Conservation (phyloP, 2,888 invertebrate genomes). For the Platycheirus rosarum region DNA sequence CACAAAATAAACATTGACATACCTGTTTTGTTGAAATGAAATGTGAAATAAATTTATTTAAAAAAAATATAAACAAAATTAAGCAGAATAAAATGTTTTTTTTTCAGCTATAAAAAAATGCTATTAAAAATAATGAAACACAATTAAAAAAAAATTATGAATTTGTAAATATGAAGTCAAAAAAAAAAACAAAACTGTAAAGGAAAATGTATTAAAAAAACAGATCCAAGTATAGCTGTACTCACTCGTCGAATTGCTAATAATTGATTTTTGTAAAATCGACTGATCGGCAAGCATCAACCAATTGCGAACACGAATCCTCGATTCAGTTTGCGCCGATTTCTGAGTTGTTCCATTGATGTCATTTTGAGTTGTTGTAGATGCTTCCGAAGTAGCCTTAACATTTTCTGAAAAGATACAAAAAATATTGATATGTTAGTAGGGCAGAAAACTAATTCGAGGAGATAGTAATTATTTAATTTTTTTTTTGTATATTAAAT, state of each 20-base stretch:
- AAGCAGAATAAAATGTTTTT: slow-evolving; percentile 37
- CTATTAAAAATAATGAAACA: slow-evolving; percentile 47
- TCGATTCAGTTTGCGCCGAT: slow-evolving; percentile 77
- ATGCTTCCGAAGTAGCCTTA: background rate
- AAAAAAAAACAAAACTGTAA: slow-evolving; percentile 60
- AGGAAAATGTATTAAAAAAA: slow-evolving; percentile 40
- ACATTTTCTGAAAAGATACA: slow-evolving; percentile 48
- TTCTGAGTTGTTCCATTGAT: slow-evolving; percentile 43
- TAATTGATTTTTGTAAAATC: slow-evolving; percentile 78
- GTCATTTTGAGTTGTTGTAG: slow-evolving; percentile 17
- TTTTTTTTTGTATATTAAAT: slow-evolving; percentile 26
- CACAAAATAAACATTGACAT: slow-evolving; percentile 63
- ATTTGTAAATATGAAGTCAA: slow-evolving; percentile 33
- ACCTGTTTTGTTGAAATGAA: slow-evolving; percentile 70
- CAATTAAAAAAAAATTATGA: slow-evolving; percentile 35
- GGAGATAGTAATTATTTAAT: slow-evolving; percentile 36
- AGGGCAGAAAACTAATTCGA: background rate
- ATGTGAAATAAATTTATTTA: slow-evolving; percentile 40
- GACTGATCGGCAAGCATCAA: slow-evolving; percentile 82
- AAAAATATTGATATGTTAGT: slow-evolving; percentile 48
- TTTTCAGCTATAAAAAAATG: slow-evolving; percentile 40
- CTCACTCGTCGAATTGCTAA: slow-evolving; percentile 66
- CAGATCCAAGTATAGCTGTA: slow-evolving; percentile 37
- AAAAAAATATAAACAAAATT: slow-evolving; percentile 25
- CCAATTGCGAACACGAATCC: slow-evolving; percentile 82